Evolutionary conservation across 2,113 vertebrate genomes (phyloP), one percentile per base, ranked within the genome.

Genomic region (Rhinopomastus cyanomelas): DNA sequence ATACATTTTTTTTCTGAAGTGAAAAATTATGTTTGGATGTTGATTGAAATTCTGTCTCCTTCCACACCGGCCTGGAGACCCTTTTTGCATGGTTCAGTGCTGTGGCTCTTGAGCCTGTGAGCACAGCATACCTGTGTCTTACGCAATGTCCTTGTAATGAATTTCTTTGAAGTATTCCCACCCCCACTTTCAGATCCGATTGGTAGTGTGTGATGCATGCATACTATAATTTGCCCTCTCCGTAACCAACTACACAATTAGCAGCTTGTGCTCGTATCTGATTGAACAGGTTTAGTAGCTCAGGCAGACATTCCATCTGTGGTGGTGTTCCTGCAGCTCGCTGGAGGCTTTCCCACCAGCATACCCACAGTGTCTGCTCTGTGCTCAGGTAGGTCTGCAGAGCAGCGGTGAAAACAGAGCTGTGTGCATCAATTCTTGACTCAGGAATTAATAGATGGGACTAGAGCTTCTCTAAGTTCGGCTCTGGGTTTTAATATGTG

Each of bases 161-260:
- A 57, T 84, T 93, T 90, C 74, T 87, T 89, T 62, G 7, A 81
- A 73, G 36, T 73, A 78, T 91, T 95, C 81, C 85, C 94, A 95
- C 90, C 51, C 93, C 86, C 77, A 46, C 90, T 95, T 95, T 73
- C 79, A 92, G 53, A 66, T 39, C 60, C 60, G 72, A 82, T 83
- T 92, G 57, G 52, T 87, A 89, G 82, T 18, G 52, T 80, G 48
- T 93, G 82, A 78, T 91, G 75, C 79, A 83, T 85, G 34, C 60
- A 61, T 52, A 82, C 34, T 92, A 6, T 86, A 75, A 94, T 95
- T 94, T 93, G 42, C 86, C 73, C 92, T 85, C 86, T 91, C 57
- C 48, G 71, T 79, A 86, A 56, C 3, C 6, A 92, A 81, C 69
- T 86, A 86, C 88, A 88, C 77, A 90, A 55, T 90, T 88, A 94